These are phyloP conservation scores for Mastacembelus armatus DNA, from an alignment of 2,797 vertebrate genomes.

Conservation along the genomic window DNA sequence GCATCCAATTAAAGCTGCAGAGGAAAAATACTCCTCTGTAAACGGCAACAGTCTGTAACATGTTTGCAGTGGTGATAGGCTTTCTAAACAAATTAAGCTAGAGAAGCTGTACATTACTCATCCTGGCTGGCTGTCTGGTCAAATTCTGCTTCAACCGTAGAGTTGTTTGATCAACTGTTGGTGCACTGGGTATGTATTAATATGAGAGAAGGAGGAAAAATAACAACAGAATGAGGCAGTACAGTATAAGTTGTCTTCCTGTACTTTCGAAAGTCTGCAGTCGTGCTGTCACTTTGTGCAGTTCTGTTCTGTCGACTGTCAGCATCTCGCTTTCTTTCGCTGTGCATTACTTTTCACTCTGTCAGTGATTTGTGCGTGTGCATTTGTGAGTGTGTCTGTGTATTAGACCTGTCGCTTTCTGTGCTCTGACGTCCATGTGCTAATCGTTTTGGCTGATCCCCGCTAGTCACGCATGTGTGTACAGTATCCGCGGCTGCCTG, in stretches of 20 bases:
- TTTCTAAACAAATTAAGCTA: conserved; percentile 72
- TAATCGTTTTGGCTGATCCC: conserved; percentile 87
- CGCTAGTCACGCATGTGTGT: conserved; percentile 59
- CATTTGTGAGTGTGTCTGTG: conserved; percentile 18
- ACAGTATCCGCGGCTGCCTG: conserved; percentile 39
- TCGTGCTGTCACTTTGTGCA: conserved; percentile 48
- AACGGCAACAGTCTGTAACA: conserved; percentile 66
- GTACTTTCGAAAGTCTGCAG: conserved; percentile 64
- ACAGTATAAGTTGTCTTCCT: conserved; percentile 44
- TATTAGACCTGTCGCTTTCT: conserved; percentile 68
- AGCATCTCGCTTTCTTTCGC: conserved; percentile 29
- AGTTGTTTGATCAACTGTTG: conserved; percentile 70
- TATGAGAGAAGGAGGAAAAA: background rate
- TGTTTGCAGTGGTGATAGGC: conserved; percentile 68
- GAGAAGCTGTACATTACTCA: conserved; percentile 64
- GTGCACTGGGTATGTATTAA: conserved; percentile 43
- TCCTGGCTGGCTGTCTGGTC: conserved; percentile 62
- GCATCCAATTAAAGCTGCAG: conserved; percentile 67
- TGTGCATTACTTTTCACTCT: conserved; percentile 39
- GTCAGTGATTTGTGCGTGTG: background rate
- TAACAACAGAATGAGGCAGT: conserved; percentile 24
- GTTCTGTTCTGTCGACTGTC: conserved; percentile 35
- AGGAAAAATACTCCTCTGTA: conserved; percentile 48
- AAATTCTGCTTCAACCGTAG: conserved; percentile 62
- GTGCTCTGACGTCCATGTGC: conserved; percentile 67